phyloP scores from a whole-genome alignment of 2,113 vertebrate species.

The Chroicocephalus ridibundus region DNA sequence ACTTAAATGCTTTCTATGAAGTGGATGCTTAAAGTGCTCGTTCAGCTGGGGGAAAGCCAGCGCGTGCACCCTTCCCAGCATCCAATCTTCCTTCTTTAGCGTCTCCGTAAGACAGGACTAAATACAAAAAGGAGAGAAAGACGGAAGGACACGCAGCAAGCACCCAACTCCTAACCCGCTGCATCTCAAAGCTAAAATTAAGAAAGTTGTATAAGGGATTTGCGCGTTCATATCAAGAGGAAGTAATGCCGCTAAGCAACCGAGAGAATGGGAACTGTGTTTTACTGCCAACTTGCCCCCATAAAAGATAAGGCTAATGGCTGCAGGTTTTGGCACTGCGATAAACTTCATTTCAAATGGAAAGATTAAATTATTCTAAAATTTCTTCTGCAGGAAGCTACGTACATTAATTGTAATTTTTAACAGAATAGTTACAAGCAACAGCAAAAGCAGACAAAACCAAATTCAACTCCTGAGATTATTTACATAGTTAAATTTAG shows the following conservation, averaged over 20 bases:
- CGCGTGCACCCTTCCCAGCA: rapidly evolving
- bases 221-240: neutral
- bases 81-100: neutral
- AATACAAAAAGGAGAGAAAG: neutral
- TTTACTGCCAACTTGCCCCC: neutral
- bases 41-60: neutral
- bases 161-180: neutral
- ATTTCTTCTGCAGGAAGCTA: neutral
- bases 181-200: neutral
- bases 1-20: neutral
- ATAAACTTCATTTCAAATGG: neutral
- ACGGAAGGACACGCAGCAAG: neutral
- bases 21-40: neutral
- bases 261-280: neutral
- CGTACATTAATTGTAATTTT: neutral
- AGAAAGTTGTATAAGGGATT: neutral
- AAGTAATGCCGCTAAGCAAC: neutral
- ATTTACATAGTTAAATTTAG: neutral
- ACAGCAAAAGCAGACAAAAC: neutral
- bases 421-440: neutral
- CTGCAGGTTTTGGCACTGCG: neutral
- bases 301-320: neutral
- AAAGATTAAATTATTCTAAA: neutral
- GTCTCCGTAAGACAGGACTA: neutral
- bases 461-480: neutral